Conservation (phyloP, 2,113 vertebrate genomes). For the Thymallus thymallus region DNA sequence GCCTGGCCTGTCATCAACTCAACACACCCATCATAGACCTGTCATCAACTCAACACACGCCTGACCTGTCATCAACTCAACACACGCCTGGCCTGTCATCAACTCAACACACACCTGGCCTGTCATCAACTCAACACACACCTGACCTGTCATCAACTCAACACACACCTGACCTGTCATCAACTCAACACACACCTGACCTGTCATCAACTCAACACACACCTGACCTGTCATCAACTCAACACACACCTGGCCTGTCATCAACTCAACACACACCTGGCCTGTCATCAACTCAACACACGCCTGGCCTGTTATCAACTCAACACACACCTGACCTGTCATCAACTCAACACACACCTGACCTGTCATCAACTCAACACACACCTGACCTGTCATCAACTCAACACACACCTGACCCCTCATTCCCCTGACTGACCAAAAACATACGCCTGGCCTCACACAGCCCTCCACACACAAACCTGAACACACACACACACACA, state of each 20-base stretch:
- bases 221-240: not conserved
- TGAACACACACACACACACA: conserved; percentile 4
- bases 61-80: no score
- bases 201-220: not conserved
- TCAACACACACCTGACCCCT: not conserved
- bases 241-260: not conserved
- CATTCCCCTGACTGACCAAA: not conserved
- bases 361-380: not conserved
- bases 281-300: not conserved
- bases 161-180: not conserved
- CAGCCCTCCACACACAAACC: not conserved
- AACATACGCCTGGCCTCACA: not conserved
- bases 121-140: not conserved
- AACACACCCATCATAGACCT: no score
- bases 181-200: not conserved
- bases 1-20: no score
- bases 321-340: not conserved
- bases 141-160: no score
- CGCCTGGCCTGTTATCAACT: no score
- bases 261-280: not conserved
- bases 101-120: not conserved
- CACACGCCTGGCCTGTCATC: not conserved
- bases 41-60: no score
- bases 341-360: not conserved
- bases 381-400: not conserved